Evolutionary conservation across 2,888 invertebrate species (phyloP), one percentile per base, ranked within the genome.

Genomic region (Papilio gigon): DNA sequence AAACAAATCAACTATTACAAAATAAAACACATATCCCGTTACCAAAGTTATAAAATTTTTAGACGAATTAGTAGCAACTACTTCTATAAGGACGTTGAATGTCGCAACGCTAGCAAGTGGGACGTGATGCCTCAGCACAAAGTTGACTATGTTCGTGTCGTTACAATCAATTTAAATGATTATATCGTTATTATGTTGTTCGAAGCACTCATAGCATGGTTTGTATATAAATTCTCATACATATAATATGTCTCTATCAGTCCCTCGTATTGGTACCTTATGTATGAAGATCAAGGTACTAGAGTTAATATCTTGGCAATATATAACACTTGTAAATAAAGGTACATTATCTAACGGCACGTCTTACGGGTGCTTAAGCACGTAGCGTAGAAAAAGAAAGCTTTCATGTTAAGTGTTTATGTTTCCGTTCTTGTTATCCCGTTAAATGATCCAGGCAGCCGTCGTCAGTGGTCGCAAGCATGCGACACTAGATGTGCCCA

Each of bases 321-420:
- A 6, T 40, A n/a, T 35, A 35, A 4, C 33, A 35, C 33, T 6
- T 8, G n/a, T 4, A 40, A n/a, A 4, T n/a, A 17, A 40, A 40
- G 0, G 8, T n/a, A n/a, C 6, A 8, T 40, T 56, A 17, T n/a
- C 27, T 53, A 56, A 56, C 30, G 53, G 53, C 30, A 27, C 6
- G 3, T 56, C 30, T 56, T 56, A 56, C 53, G n/a, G 30, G 53
- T 17, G 30, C 53, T 56, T 56, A 17, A 56, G 53, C 53, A 56
- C 53, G 53, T 53, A 30, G 17, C 40, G 22, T 42, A 27, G 42
- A 42, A 61, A 60, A 61, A 40, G 61, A 61, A 61, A 56, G 40
- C 40, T 61, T 61, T 61, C 61, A 61, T 61, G 61, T 61, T 61
- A 27, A 56, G 53, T 56, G 53, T 56, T 56, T 56, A 61, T 42